Conservation (phyloP, 2,797 vertebrate species). For the Holocentrus rufus region DNA sequence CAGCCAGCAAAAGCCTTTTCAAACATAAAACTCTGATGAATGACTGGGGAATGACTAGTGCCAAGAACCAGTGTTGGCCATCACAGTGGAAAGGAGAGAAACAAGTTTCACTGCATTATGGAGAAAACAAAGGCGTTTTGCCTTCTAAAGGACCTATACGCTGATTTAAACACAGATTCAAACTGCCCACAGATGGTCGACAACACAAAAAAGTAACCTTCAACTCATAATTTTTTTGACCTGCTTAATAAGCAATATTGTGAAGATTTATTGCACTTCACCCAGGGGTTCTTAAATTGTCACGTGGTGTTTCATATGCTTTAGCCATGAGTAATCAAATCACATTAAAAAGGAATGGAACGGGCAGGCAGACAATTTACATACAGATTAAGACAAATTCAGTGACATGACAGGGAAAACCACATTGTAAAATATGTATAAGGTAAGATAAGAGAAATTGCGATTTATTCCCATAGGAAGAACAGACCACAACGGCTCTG, state of each 20-base stretch:
- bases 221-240: conserved; percentile 7
- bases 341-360: background rate
- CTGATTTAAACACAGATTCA: conserved; percentile 42
- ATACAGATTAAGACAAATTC: conserved; percentile 19
- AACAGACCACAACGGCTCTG: conserved; percentile 54
- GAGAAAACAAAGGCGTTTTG: conserved; percentile 62
- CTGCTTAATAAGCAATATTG: background rate
- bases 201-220: background rate
- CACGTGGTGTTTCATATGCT: background rate
- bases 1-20: conserved; percentile 72
- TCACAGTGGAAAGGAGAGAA: conserved; percentile 75
- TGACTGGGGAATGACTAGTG: conserved; percentile 59
- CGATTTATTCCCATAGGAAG: conserved; percentile 41
- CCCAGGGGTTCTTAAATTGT: background rate
- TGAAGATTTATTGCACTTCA: background rate
- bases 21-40: conserved; percentile 74
- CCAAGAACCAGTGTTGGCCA: conserved; percentile 74
- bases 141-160: conserved; percentile 38
- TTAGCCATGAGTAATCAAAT: background rate
- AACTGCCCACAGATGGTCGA: conserved; percentile 29
- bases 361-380: background rate
- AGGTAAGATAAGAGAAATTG: conserved; percentile 13
- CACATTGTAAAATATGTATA: conserved; percentile 26
- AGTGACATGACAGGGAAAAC: conserved; percentile 15
- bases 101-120: conserved; percentile 66